phyloP scores from a whole-genome alignment of 2,797 vertebrate genomes.

The Enteromius mattozi region DNA sequence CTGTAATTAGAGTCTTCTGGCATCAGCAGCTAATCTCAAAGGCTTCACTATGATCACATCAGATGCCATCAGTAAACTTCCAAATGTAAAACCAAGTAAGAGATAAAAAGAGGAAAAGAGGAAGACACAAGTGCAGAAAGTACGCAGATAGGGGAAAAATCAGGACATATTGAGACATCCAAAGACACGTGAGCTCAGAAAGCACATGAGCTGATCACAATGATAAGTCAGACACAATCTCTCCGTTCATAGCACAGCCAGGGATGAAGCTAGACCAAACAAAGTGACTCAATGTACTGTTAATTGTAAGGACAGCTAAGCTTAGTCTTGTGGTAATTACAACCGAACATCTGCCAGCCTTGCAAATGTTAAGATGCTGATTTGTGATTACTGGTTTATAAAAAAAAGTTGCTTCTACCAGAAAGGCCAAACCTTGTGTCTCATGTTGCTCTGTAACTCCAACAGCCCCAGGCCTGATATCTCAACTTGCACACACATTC shows the following conservation, averaged over 20 bases:
- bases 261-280: constrained; percentile 7
- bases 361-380: constrained; percentile 1
- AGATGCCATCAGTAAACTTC: constrained; percentile 37
- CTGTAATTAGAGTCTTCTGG: constrained; percentile 15
- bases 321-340: constrained; percentile 13
- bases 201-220: constrained; percentile 43
- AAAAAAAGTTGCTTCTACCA: not conserved
- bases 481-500: constrained; percentile 22
- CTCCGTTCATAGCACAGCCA: constrained; percentile 12
- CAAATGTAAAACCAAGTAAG: constrained; percentile 17
- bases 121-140: not conserved
- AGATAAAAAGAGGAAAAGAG: constrained; percentile 34
- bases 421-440: constrained; percentile 5
- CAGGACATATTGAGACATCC: constrained; percentile 30
- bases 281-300: constrained; percentile 18
- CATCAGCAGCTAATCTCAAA: constrained; percentile 32
- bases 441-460: constrained; percentile 1
- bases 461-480: not conserved
- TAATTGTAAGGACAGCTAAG: constrained; percentile 4
- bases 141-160: not conserved
- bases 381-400: not conserved
- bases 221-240: constrained; percentile 46
- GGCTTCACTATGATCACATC: constrained; percentile 22
- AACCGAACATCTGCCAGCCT: not conserved
- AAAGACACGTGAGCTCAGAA: constrained; percentile 30